Evolutionary conservation across 2,888 invertebrate genomes (phyloP), one percentile per base, ranked within the genome.

Genomic region (Oasisia sp.): DNA sequence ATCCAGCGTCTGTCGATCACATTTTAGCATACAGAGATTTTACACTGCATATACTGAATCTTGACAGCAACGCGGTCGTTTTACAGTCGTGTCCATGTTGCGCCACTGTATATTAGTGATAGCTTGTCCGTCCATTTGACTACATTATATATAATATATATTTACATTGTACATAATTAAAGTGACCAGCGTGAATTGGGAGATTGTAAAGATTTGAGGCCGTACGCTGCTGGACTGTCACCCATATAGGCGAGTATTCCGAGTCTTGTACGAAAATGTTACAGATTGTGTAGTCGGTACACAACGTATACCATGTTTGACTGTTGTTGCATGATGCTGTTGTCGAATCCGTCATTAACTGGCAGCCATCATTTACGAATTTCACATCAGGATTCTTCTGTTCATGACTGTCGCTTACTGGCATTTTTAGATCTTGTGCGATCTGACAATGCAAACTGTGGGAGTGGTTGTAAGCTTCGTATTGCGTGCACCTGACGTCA

Each of bases 61-160:
- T 74, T 74, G 74, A 74, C n/a, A 74, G 74, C n/a, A 74, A 27
- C 27, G 74, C 74, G 27, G 74, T 27, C 74, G n/a, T 7, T 19
- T 74, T 74, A 74, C 27, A 19, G 74, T 74, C 7, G 27, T 74
- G 74, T 74, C 74, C 74, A n/a, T 74, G 74, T 74, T 74, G 74
- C n/a, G 74, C 74, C 50, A 50, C 50, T 50, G 50, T 50, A 9
- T 74, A 74, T 74, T 74, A 74, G 74, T 19, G 74, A 74, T 74
- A 74, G 74, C 74, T 74, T 74, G 74, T 74, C 74, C 74, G 74
- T 74, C 74, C 74, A 74, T 74, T 74, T 74, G n/a, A 74, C 74
- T 74, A 74, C n/a, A 27, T 74, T n/a, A 74, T 74, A 74, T 74
- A 74, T 74, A 74, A 74, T 74, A 74, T 74, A 74, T 74, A 74